Evolutionary conservation across 2,888 invertebrate genomes (phyloP), one percentile per base, ranked within the genome.

Genomic region (Myopa tessellatipennis): DNA sequence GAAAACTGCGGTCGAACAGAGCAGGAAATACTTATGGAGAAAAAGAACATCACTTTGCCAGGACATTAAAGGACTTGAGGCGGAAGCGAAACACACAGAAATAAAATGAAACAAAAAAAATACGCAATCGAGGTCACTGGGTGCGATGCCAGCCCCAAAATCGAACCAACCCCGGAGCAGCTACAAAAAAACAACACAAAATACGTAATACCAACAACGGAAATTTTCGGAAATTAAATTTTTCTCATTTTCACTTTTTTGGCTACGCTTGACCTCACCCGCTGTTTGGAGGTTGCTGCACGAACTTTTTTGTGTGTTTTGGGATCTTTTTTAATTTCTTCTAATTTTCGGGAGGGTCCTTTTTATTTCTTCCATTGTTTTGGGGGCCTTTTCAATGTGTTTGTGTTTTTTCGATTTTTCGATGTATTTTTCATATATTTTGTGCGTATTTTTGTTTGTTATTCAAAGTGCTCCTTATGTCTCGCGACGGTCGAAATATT

Each of bases 51-150:
- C 50, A 26, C 73, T 38, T n/a, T 50, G 14, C 73, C 14, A 40
- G 45, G 61, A 73, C 73, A 72, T 18, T 36, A 60, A 73, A 61
- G 61, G 38, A 63, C 73, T 12, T 16, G 7, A 26, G 80, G 10
- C 6, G 45, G 45, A 8, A 10, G 78, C 84, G 84, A 84, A 85
- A 83, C 85, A 85, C 71, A 80, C 73, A 26, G 26, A 45, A 45
- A 45, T 45, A 80, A 61, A 58, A 50, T 61, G 50, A 65, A 36
- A 40, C 45, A 74, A 74, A 45, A 45, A 82, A 82, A 85, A 83
- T 83, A 83, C 85, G 81, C 85, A 87, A 87, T 87, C 86, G 87
- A 85, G 87, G 87, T 87, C 87, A 87, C 85, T 87, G 85, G 87
- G 87, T 85, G 87, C 85, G 87, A 85, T 82, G 52, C 70, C 45